Evolutionary conservation across 2,797 vertebrate genomes (phyloP).

Genomic region (Microhierax caerulescens): DNA sequence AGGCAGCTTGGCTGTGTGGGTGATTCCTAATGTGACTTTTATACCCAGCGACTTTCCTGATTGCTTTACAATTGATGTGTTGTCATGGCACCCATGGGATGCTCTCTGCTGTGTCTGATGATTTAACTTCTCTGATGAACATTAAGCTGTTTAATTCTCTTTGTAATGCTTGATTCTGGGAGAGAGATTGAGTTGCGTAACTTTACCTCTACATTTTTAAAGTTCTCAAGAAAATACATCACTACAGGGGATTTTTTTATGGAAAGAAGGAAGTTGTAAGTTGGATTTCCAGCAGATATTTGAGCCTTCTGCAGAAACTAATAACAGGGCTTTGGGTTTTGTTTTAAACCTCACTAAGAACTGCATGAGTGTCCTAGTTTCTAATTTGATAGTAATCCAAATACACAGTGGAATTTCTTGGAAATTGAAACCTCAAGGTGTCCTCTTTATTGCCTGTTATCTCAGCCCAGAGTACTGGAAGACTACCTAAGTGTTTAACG

Average conservation of each 20-base stretch:
- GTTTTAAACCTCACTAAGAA: constrained; percentile 40
- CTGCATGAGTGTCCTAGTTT: constrained; percentile 38
- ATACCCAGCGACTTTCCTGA: background rate
- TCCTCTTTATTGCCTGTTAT: constrained; percentile 48
- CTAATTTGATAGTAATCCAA: constrained; percentile 58
- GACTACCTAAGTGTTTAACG: constrained; percentile 43
- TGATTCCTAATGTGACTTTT: constrained; percentile 1
- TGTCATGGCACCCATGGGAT: constrained; percentile 9
- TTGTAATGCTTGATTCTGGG: constrained; percentile 4
- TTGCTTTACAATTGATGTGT: constrained; percentile 34
- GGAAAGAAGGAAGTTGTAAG: constrained; percentile 10
- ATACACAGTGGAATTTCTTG: constrained; percentile 53
- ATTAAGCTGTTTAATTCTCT: constrained; percentile 23
- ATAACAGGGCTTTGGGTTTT: constrained; percentile 19
- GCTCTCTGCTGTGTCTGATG: constrained; percentile 11
- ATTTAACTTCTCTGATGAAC: background rate
- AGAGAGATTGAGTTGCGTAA: background rate
- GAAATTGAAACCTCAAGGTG: constrained; percentile 59
- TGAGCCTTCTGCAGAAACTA: constrained; percentile 40
- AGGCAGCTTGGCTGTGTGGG: background rate
- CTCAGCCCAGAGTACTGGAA: constrained; percentile 17
- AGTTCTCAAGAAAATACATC: constrained; percentile 31
- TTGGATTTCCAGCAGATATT: constrained; percentile 35
- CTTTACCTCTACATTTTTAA: background rate
- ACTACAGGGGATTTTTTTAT: constrained; percentile 3